Percentiles rank a stretch among this genome's conserved stretches.
Evolutionary conservation across 30 jellyfish, hydroid and myxozoan genomes (phyloP).

Genomic region (Aurelia coerulea): DNA sequence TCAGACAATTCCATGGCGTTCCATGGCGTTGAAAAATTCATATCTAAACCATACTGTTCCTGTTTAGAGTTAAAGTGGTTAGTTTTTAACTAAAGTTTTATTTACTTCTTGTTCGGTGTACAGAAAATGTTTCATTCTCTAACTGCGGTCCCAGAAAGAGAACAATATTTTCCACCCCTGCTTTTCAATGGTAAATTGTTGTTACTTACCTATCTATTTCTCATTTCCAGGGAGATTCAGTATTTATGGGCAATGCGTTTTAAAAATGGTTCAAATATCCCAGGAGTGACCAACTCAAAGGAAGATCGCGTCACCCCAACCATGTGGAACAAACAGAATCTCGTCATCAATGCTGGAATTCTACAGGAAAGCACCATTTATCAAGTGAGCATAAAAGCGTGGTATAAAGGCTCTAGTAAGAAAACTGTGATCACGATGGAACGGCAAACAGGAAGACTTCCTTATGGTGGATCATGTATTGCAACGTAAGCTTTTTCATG

Average conservation of each 20-base stretch:
- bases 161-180: too few relatives aligned
- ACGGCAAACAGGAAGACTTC: slow-evolving; percentile 47
- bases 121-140: too few relatives aligned
- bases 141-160: too few relatives aligned
- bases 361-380: slow-evolving; percentile 22
- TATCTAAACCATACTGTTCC: too few relatives aligned
- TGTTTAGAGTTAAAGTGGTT: too few relatives aligned
- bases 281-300: not conserved
- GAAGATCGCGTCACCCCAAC: slow-evolving; percentile 43
- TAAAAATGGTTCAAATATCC: not conserved
- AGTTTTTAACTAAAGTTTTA: too few relatives aligned
- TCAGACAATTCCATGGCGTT: too few relatives aligned
- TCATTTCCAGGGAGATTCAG: not conserved
- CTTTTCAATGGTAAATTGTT: not conserved
- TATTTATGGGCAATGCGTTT: slow-evolving; percentile 47
- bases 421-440: slow-evolving; percentile 25
- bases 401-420: not conserved
- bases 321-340: slow-evolving; percentile 51
- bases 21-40: too few relatives aligned
- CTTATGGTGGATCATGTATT: slow-evolving; percentile 62
- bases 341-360: slow-evolving; percentile 61
- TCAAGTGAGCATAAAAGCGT: slow-evolving; percentile 28
- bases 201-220: not conserved
- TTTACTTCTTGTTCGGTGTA: too few relatives aligned
- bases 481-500: slow-evolving; percentile 24